phyloP scores from a whole-genome alignment of 2,113 vertebrate genomes.

The Ondatra zibethicus region DNA sequence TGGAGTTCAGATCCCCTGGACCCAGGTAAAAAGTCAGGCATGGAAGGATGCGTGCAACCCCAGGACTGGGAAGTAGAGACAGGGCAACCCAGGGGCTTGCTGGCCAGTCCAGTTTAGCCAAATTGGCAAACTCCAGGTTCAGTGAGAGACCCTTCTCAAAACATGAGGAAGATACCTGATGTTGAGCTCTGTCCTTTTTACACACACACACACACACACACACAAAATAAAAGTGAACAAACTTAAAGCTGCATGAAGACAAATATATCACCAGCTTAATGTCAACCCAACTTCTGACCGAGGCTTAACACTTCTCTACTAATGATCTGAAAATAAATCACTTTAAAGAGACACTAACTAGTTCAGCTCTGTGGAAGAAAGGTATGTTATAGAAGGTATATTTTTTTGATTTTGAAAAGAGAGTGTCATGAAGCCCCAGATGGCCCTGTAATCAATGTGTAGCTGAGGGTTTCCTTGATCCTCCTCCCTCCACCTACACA shows the following conservation, averaged over 20 bases:
- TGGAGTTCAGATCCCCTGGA: not conserved
- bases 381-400: not conserved
- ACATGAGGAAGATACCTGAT: not conserved
- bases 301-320: not conserved
- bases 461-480: not conserved
- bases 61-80: not conserved
- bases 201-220: not conserved
- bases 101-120: too few relatives aligned
- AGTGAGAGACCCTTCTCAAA: not conserved
- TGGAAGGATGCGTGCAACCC: not conserved
- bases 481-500: too few relatives aligned
- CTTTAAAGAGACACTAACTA: not conserved
- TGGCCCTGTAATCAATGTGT: not conserved
- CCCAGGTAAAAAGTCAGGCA: not conserved
- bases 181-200: not conserved
- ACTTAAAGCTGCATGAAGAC: not conserved
- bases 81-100: not conserved
- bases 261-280: not conserved
- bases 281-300: not conserved
- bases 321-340: not conserved
- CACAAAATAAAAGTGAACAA: not conserved
- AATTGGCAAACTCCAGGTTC: not conserved
- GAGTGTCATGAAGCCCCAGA: not conserved
- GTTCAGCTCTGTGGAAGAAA: not conserved
- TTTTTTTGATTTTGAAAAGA: not conserved